Evolutionary conservation across 2,113 vertebrate species (phyloP).

Genomic region (Globicephala melas): DNA sequence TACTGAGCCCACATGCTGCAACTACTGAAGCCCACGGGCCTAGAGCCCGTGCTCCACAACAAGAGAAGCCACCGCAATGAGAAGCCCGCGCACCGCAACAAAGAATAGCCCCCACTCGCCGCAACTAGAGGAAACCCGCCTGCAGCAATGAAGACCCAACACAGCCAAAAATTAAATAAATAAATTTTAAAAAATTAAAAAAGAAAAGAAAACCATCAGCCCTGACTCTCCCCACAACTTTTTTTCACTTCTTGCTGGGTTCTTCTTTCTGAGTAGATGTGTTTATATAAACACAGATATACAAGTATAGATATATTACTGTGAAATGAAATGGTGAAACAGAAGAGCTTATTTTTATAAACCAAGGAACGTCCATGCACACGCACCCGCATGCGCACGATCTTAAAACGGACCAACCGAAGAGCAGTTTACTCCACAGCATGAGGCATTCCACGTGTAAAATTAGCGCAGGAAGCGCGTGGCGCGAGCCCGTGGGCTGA

Average conservation of each 20-base stretch:
- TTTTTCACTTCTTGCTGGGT: rapidly evolving
- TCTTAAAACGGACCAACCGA: neutral
- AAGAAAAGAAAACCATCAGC: rapidly evolving
- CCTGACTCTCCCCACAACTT: rapidly evolving
- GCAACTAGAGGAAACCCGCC: too few relatives aligned
- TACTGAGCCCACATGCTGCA: too few relatives aligned
- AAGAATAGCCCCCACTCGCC: too few relatives aligned
- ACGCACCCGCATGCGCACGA: rapidly evolving
- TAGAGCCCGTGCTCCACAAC: too few relatives aligned
- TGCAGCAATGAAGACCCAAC: too few relatives aligned
- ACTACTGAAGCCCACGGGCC: too few relatives aligned
- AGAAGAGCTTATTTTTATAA: constrained; percentile 44
- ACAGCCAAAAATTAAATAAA: too few relatives aligned
- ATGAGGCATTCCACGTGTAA: neutral
- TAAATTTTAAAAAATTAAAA: too few relatives aligned
- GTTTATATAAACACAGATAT: neutral
- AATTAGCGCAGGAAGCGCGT: neutral
- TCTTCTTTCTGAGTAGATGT: rapidly evolving
- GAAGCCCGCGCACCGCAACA: rapidly evolving
- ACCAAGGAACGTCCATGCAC: neutral
- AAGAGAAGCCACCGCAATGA: too few relatives aligned
- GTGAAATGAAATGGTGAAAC: neutral
- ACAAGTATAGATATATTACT: neutral
- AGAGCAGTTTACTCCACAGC: constrained; percentile 46
- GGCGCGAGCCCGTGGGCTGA: neutral